Evolutionary conservation across 1,140 invertebrate genomes (phyloP).

Genomic region (Drosophila sproati): DNA sequence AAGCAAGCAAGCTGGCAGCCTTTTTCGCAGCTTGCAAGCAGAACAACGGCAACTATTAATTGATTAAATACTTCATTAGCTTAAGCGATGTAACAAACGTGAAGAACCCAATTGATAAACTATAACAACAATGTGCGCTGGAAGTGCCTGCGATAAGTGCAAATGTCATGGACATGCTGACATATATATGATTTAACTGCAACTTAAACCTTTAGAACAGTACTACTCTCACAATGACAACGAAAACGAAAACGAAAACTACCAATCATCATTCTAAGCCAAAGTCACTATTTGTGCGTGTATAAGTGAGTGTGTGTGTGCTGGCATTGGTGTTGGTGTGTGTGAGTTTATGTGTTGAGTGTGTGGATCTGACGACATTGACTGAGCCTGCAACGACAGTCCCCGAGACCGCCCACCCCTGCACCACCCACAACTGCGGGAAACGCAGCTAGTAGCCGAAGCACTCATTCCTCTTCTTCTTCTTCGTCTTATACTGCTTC

Average conservation of each 20-base stretch:
- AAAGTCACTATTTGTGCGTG: constrained; percentile 46
- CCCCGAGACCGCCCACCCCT: constrained; percentile 1
- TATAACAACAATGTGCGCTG: constrained; percentile 15
- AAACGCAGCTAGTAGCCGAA: constrained; percentile 40
- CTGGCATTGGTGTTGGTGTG: constrained; percentile 20
- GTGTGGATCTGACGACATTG: constrained; percentile 70
- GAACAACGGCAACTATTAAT: constrained; percentile 53
- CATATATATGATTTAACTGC: not conserved
- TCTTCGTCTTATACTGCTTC: constrained; percentile 7
- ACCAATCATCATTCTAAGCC: constrained; percentile 60
- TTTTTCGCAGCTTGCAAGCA: constrained; percentile 12
- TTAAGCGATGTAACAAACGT: constrained; percentile 23
- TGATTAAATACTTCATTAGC: constrained; percentile 46
- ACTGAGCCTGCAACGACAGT: constrained; percentile 45
- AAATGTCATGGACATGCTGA: constrained; percentile 16
- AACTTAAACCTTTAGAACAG: not conserved
- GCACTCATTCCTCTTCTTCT: constrained; percentile 15
- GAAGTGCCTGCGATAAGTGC: not conserved
- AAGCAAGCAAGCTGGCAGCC: constrained; percentile 30
- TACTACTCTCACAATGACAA: constrained; percentile 24
- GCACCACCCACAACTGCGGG: constrained; percentile 15
- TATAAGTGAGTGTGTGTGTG: constrained; percentile 26
- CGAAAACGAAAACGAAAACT: constrained; percentile 51
- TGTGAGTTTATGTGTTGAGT: constrained; percentile 35
- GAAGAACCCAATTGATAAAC: constrained; percentile 4